Percentiles rank a stretch among this genome's conserved stretches.
These are phyloP conservation scores for Panonychus citri DNA, from an alignment of 1,140 invertebrate genomes.

Conservation along the genomic window DNA sequence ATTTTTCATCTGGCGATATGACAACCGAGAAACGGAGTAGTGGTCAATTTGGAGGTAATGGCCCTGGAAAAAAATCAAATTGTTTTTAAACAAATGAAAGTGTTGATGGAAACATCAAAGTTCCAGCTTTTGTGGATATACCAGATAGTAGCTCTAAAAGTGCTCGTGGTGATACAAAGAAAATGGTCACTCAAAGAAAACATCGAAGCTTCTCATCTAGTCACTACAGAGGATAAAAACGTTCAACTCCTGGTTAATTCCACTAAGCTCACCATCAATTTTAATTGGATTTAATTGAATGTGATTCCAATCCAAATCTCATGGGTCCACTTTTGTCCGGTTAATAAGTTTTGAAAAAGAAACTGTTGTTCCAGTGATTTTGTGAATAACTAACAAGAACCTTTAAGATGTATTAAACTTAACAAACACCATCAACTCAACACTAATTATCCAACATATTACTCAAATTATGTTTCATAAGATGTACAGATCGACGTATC, in stretches of 20 bases:
- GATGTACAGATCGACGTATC: conserved; percentile 69
- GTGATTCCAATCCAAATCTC: conserved; percentile 5
- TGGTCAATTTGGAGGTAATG: conserved; percentile 12
- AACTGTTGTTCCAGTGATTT: background rate
- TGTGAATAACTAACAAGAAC: too few species aligned
- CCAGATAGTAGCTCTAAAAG: conserved; percentile 16
- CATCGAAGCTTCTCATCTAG: conserved; percentile 7
- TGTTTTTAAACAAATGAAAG: too few species aligned
- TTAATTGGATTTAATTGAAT: background rate
- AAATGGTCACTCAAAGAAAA: conserved; percentile 69
- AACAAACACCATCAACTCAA: background rate
- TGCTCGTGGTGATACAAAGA: conserved; percentile 34
- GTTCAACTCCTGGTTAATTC: conserved; percentile 5
- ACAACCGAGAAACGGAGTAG: conserved; percentile 22
- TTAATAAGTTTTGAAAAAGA: background rate
- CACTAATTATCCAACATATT: background rate
- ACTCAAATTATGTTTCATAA: conserved; percentile 4
- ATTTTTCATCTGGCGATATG: conserved; percentile 11
- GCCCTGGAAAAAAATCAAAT: conserved; percentile 23
- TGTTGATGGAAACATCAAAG: conserved; percentile 9
- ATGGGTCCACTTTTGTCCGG: conserved; percentile 5
- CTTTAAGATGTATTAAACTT: too few species aligned
- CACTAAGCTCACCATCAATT: conserved; percentile 1
- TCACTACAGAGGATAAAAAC: conserved; percentile 9
- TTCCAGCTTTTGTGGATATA: conserved; percentile 8